Evolutionary conservation across 53 echinoderm and acorn worm genomes (phyloP).

Genomic region (Pentamera pediparva): DNA sequence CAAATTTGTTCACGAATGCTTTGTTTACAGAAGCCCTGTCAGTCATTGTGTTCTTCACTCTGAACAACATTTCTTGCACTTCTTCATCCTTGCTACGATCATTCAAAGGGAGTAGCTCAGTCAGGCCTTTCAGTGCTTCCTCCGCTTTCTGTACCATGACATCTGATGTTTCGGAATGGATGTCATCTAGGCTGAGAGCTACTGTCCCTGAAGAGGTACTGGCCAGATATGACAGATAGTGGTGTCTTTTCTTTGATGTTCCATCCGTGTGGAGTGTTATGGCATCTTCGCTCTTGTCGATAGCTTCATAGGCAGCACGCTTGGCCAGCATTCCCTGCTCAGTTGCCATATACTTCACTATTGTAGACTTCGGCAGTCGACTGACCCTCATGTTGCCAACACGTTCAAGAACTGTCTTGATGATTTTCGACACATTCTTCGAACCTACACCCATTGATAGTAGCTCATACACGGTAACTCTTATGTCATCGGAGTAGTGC

Average conservation of each 20-base stretch:
- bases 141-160: conserved; percentile 28
- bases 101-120: conserved; percentile 5
- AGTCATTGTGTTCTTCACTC: conserved; percentile 23
- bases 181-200: conserved; percentile 32
- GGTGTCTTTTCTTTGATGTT: conserved; percentile 11
- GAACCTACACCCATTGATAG: conserved; percentile 37
- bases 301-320: background rate
- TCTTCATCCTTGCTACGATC: background rate
- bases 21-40: conserved; percentile 17
- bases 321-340: conserved; percentile 29
- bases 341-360: conserved; percentile 33
- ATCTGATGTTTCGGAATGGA: conserved; percentile 41
- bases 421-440: conserved; percentile 16
- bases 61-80: conserved; percentile 10
- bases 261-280: conserved; percentile 37
- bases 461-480: conserved; percentile 38
- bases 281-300: background rate
- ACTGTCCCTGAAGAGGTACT: conserved; percentile 26
- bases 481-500: conserved; percentile 36
- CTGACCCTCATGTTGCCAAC: background rate
- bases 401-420: conserved; percentile 8
- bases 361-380: conserved; percentile 5
- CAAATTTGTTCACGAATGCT: conserved; percentile 18
- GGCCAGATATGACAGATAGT: conserved; percentile 34
- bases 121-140: conserved; percentile 29